A percentile compares a stretch with the other conserved stretches of the same genome.
These are phyloP conservation scores for Drosophila serrata DNA, from an alignment of 1,140 invertebrate genomes.

Conservation along the genomic window DNA sequence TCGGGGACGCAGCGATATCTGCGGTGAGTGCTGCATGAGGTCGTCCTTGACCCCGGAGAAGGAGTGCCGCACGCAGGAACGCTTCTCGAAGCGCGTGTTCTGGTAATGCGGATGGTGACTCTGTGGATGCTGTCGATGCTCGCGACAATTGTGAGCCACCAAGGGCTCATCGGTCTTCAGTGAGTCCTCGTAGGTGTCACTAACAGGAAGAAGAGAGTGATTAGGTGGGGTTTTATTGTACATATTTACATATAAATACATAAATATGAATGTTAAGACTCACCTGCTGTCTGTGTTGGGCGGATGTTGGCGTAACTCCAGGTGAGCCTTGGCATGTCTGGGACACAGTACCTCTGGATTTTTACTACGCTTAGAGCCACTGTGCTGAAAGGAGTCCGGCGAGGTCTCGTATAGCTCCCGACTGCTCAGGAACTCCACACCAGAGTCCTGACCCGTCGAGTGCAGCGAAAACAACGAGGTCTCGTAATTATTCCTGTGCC, in stretches of 20 bases:
- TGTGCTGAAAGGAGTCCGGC: constrained; percentile 88
- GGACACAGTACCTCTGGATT: constrained; percentile 72
- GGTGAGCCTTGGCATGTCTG: constrained; percentile 72
- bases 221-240: no score
- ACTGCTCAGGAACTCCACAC: constrained; percentile 87
- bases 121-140: constrained; percentile 69
- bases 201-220: constrained; percentile 45
- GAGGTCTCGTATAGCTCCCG: constrained; percentile 88
- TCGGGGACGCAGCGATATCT: constrained; percentile 74
- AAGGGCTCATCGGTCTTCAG: constrained; percentile 86
- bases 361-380: constrained; percentile 55
- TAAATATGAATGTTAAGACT: not conserved
- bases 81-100: constrained; percentile 81
- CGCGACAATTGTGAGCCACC: constrained; percentile 82
- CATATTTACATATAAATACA: no score
- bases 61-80: constrained; percentile 77
- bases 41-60: constrained; percentile 85
- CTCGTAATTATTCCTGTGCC: constrained; percentile 85
- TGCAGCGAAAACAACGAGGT: constrained; percentile 91
- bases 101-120: constrained; percentile 70
- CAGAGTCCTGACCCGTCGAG: constrained; percentile 92
- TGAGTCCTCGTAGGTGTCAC: constrained; percentile 89
- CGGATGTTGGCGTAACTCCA: constrained; percentile 63
- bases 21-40: constrained; percentile 79
- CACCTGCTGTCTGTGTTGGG: constrained; percentile 73